Evolutionary conservation across 2,113 vertebrate genomes (phyloP), one percentile per base, ranked within the genome.

Genomic region (Mellivora capensis): DNA sequence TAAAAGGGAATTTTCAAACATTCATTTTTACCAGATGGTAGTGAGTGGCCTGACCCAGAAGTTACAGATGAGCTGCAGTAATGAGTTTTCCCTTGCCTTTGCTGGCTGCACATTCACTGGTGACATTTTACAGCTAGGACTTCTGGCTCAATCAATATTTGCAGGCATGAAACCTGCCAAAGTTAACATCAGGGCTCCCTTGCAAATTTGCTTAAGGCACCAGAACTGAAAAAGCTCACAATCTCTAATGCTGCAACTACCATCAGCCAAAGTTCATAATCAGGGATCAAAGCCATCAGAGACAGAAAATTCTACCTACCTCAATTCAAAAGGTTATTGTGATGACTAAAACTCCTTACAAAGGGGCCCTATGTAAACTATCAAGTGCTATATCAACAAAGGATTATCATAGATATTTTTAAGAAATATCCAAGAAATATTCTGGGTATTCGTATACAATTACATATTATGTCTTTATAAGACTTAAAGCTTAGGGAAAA

Each of bases 121-220:
- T 98, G 98, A 98, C 97, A 98, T 98, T 98, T 98, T 97, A 95
- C 95, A 97, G 90, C 81, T 90, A 97, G 90, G 94, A 97, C 97
- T 98, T 98, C 96, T 97, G 97, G 95, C 97, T 98, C 97, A 97
- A 98, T 98, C 97, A 98, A 98, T 98, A 98, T 98, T 98, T 98
- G 97, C 95, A 97, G 85, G 96, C 96, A 97, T 94, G 97, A 98
- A 98, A 96, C 72, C 97, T 97, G 97, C 98, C 97, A 97, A 97
- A 98, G 96, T 97, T 98, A 98, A 97, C 98, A 98, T 97, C 97
- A 98, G 96, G 96, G 77, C 93, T 98, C 94, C 94, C 94, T 83
- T 97, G 96, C 92, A 98, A 98, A 98, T 98, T 97, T 98, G 98
- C 96, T 97, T 96, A 97, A 97, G 94, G 97, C 94, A 97, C 94